Conservation (phyloP, 2,797 vertebrate species). For the Loris lydekkerianus region DNA sequence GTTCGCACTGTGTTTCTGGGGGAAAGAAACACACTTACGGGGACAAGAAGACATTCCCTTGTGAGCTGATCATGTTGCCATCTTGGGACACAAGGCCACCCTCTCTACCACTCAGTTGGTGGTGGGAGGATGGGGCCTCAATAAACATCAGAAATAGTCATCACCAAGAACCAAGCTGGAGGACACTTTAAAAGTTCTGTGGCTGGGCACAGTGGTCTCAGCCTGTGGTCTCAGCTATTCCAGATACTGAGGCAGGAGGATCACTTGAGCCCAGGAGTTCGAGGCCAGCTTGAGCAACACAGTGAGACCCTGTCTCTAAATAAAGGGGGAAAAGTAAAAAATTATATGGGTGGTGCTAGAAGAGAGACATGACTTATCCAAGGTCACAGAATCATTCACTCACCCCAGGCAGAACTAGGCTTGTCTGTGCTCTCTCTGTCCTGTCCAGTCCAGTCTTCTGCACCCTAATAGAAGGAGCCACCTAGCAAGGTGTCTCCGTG, state of each 20-base stretch:
- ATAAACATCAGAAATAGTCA: not conserved
- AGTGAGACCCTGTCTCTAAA: not conserved
- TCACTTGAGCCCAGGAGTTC: not conserved
- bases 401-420: not conserved
- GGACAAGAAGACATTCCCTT: not conserved
- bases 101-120: not conserved
- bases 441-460: not conserved
- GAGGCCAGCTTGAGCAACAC: not conserved
- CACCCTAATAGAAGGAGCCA: not conserved
- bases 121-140: not conserved
- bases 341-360: not conserved
- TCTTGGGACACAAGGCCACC: not conserved
- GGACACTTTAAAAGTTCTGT: not conserved
- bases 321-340: too few relatives aligned
- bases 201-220: not conserved
- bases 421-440: not conserved
- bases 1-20: fast-evolving
- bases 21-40: not conserved
- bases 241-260: not conserved
- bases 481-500: slow-evolving; percentile 21
- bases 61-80: not conserved
- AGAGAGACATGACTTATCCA: not conserved
- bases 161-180: not conserved
- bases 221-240: not conserved
- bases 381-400: not conserved